phyloP scores from a whole-genome alignment of 2,797 vertebrate genomes.

The Trematomus bernacchii region DNA sequence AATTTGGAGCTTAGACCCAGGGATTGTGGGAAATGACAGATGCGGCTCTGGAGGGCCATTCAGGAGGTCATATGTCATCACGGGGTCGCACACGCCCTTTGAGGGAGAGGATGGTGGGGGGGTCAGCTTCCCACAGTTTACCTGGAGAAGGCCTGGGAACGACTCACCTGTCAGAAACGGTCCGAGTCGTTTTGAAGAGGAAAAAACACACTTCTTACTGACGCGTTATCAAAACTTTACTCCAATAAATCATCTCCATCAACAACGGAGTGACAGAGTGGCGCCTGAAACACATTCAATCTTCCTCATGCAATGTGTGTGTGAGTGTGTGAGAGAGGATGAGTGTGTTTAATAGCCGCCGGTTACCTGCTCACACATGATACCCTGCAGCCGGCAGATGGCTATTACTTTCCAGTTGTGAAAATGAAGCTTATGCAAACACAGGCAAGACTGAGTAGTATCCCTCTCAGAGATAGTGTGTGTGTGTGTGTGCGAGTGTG shows the following conservation, averaged over 20 bases:
- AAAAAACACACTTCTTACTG: constrained; percentile 27
- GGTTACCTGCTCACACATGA: constrained; percentile 84
- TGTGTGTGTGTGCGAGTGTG: constrained; percentile 50
- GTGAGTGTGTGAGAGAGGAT: constrained; percentile 38
- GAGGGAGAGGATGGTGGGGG: constrained; percentile 23
- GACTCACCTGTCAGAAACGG: constrained; percentile 50
- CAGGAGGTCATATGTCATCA: constrained; percentile 84
- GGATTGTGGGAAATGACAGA: constrained; percentile 83
- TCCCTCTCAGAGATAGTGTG: constrained; percentile 73
- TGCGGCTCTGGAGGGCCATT: constrained; percentile 78
- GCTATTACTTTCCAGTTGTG: constrained; percentile 87
- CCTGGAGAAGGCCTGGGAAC: constrained; percentile 74
- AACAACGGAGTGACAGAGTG: constrained; percentile 61
- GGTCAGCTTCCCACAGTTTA: constrained; percentile 64
- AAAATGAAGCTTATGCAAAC: constrained; percentile 87
- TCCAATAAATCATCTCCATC: constrained; percentile 66
- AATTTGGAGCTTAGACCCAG: constrained; percentile 80
- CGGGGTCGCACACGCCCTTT: constrained; percentile 80
- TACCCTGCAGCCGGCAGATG: constrained; percentile 81
- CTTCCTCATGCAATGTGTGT: constrained; percentile 35
- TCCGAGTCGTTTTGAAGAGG: neutral
- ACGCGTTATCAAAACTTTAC: constrained; percentile 51
- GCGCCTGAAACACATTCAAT: constrained; percentile 71
- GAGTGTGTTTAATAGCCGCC: constrained; percentile 82
- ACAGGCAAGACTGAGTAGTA: constrained; percentile 71